A percentile compares a stretch with the other conserved stretches of the same genome.
Evolutionary conservation across 2,113 vertebrate species (phyloP).

Genomic region (Laterallus jamaicensis): DNA sequence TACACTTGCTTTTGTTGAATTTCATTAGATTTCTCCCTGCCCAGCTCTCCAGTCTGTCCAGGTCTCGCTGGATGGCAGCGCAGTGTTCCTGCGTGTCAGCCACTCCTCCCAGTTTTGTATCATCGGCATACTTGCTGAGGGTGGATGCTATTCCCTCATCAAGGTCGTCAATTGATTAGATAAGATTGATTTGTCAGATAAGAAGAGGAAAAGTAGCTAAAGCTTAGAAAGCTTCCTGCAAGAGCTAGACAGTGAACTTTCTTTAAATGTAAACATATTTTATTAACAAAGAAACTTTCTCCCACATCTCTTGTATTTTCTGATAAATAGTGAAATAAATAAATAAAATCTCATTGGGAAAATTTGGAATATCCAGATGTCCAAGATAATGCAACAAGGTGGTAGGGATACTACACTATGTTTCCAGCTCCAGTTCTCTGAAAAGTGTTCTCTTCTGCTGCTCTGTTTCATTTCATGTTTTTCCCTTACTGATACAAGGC

Average conservation of each 20-base stretch:
- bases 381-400: background rate
- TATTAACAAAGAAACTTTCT: background rate
- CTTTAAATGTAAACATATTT: background rate
- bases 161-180: too few relatives aligned
- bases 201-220: background rate
- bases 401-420: accelerated
- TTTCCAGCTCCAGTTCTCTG: background rate
- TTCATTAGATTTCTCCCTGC: too few relatives aligned
- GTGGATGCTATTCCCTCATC: too few relatives aligned
- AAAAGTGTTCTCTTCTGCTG: background rate
- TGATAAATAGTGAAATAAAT: accelerated
- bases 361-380: background rate
- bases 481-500: background rate
- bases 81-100: too few relatives aligned
- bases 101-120: too few relatives aligned
- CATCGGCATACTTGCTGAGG: too few relatives aligned
- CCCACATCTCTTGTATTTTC: background rate
- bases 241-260: background rate
- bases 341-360: background rate
- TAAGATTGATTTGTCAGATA: background rate
- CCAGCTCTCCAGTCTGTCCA: too few relatives aligned
- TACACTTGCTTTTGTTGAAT: too few relatives aligned
- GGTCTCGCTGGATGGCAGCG: too few relatives aligned
- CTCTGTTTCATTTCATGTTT: background rate
- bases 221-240: background rate